phyloP scores from a whole-genome alignment of 2,888 invertebrate genomes.

The Disparrhopalites patrizii region DNA sequence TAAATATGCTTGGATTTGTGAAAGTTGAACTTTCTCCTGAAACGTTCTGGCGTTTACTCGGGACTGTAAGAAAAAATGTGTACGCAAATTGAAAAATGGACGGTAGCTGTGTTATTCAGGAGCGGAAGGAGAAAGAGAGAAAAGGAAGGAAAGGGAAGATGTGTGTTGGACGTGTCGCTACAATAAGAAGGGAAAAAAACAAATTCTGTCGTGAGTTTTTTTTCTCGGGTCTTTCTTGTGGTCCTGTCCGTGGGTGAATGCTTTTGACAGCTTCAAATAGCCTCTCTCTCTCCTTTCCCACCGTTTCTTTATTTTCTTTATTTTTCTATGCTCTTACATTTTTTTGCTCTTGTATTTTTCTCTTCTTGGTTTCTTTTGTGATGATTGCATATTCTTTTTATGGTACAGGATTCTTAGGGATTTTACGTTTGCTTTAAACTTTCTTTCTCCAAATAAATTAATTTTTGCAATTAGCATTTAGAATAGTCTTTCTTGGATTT shows the following conservation, averaged over 20 bases:
- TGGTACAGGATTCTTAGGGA: too few species aligned
- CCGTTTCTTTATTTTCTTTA: constrained; percentile 25
- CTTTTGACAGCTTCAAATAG: constrained; percentile 30
- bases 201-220: constrained; percentile 3
- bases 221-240: constrained; percentile 9
- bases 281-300: constrained; percentile 15
- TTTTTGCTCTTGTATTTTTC: not conserved
- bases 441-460: too few species aligned
- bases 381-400: too few species aligned
- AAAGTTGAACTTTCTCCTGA: too few species aligned
- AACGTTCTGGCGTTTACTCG: too few species aligned
- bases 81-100: constrained; percentile 1
- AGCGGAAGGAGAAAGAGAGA: too few species aligned
- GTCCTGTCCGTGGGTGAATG: constrained; percentile 20
- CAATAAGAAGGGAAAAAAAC: not conserved
- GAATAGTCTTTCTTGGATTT: too few species aligned
- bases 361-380: too few species aligned
- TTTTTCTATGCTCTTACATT: not conserved
- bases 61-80: not conserved
- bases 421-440: too few species aligned
- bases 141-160: not conserved
- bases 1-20: too few species aligned
- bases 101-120: not conserved
- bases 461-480: too few species aligned
- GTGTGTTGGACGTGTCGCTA: constrained; percentile 2